Percentiles rank a stretch among this genome's conserved stretches.
phyloP scores from a whole-genome alignment of 2,797 vertebrate genomes.

The Argya squamiceps region DNA sequence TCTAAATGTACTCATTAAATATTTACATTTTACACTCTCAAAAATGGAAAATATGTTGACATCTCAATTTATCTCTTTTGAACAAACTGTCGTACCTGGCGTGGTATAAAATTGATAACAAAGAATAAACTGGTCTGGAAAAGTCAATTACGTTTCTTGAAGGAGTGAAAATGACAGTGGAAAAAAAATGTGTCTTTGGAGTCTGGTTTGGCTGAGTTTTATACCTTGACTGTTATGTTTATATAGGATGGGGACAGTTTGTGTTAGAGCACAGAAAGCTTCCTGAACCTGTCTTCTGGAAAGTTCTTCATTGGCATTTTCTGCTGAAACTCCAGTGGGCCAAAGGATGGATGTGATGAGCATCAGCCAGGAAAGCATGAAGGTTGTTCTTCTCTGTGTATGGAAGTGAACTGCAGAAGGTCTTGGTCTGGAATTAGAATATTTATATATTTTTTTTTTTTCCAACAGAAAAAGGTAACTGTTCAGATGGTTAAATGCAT shows the following conservation, averaged over 20 bases:
- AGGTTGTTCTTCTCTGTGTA: not conserved
- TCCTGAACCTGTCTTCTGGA: not conserved
- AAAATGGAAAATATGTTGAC: conserved; percentile 10
- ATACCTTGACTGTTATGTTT: not conserved
- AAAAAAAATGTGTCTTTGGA: not conserved
- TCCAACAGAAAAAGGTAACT: not conserved
- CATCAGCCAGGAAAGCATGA: not conserved
- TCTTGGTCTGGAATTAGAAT: not conserved
- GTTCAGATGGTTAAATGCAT: not conserved
- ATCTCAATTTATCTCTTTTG: not conserved
- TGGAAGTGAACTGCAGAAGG: not conserved
- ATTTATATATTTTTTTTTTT: not conserved
- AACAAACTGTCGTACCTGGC: not conserved
- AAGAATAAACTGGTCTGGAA: not conserved
- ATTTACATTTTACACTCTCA: not conserved
- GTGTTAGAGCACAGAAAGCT: not conserved
- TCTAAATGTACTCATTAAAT: conserved; percentile 17
- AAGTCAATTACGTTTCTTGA: not conserved
- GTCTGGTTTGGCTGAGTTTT: not conserved
- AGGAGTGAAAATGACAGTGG: not conserved
- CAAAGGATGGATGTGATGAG: not conserved
- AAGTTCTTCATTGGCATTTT: not conserved
- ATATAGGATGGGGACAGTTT: not conserved
- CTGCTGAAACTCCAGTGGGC: not conserved
- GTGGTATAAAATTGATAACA: not conserved